phyloP scores from a whole-genome alignment of 1,140 invertebrate genomes.

The Drosophila parabipectinata region DNA sequence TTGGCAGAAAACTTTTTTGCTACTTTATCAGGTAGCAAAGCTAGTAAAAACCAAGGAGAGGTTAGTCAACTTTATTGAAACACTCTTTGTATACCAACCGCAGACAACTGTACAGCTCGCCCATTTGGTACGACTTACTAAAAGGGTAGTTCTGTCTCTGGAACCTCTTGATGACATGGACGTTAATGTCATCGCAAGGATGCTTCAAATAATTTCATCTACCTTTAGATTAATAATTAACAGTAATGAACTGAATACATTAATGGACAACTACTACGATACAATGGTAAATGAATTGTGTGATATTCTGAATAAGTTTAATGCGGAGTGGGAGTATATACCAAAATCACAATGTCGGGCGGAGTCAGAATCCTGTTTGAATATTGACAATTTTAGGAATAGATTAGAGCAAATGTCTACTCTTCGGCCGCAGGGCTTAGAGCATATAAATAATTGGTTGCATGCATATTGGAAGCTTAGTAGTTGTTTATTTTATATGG shows the following conservation, averaged over 20 bases:
- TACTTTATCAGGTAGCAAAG: slow-evolving; percentile 7
- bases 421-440: slow-evolving; percentile 27
- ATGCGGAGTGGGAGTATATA: slow-evolving; percentile 50
- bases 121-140: slow-evolving; percentile 30
- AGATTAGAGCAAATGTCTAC: slow-evolving; percentile 44
- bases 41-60: slow-evolving; percentile 24
- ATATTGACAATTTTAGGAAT: slow-evolving; percentile 43
- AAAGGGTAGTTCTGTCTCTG: slow-evolving; percentile 9
- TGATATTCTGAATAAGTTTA: slow-evolving; percentile 42
- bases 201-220: slow-evolving; percentile 27
- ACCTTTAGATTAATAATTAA: slow-evolving; percentile 35
- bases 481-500: slow-evolving; percentile 40
- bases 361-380: slow-evolving; percentile 49
- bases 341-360: slow-evolving; percentile 53
- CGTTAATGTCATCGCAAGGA: slow-evolving; percentile 28
- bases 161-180: slow-evolving; percentile 40
- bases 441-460: slow-evolving; percentile 44
- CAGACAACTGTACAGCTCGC: slow-evolving; percentile 31
- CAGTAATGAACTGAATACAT: slow-evolving; percentile 29
- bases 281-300: slow-evolving; percentile 33
- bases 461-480: too few species aligned
- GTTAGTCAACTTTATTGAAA: slow-evolving; percentile 19
- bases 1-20: slow-evolving; percentile 25
- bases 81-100: slow-evolving; percentile 21
- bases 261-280: slow-evolving; percentile 31